Base-by-base conservation (phyloP, 2,113 vertebrate genomes). In the Oncorhynchus keta region DNA sequence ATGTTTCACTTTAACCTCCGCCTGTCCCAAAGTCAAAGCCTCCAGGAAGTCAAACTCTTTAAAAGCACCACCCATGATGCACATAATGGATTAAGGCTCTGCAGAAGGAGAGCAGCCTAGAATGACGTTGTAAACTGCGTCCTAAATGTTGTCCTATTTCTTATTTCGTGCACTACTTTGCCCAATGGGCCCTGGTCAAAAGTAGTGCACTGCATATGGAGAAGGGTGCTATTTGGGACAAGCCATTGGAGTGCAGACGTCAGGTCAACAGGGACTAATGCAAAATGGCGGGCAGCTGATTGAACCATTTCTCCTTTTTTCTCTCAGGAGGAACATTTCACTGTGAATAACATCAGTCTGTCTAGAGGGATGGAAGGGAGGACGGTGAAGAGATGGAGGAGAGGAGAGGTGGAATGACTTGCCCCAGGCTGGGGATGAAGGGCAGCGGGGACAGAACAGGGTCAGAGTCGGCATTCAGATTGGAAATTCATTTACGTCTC, bases 1-100 rank as follows among this genome's bases (percentile, higher is more conserved):
- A 91, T 94, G 90, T 92, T 93, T 78, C 90, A 85, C 84, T 86
- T 90, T 90, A 91, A 93, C 91, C 90, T 90, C 88, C 84, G 80
- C 84, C 84, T 89, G 91, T 88, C 89, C 90, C 39, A 45, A 45
- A 45, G 39, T 45, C 9, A 91, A 90, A 68, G 90, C 91, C 91
- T 91, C 68, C 72, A 89, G 90, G 90, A 91, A 85, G 70, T 81
- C 81, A 76, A 87, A 87, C 84, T 89, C 89, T 88, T 87, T 51
- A 86, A 87, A 91, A 87, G 84, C 65, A 16, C 83, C 76, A 73
- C 81, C 89, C 83, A 45, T 45, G 39, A 45, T 80, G 79, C 80
- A 9, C 22, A 77, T 90, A 90, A 91, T 91, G 89, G 86, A 91
- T 92, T 87, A 87, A 81, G 79, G 81, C 73, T 72, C 81, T 80